phyloP scores from a whole-genome alignment of 2,888 invertebrate genomes.

The Leptogaster cylindrica region DNA sequence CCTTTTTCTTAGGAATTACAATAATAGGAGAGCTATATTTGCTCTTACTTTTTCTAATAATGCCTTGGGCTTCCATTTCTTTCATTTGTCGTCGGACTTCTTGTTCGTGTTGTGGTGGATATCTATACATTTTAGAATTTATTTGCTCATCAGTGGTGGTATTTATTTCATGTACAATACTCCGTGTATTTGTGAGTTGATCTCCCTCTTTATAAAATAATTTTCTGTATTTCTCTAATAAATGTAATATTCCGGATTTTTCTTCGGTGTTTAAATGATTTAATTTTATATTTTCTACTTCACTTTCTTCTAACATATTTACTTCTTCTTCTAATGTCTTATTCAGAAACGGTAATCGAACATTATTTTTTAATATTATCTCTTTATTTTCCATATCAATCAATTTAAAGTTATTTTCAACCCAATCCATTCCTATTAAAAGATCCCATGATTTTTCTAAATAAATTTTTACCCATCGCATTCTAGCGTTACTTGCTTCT shows the following conservation, averaged over 20 bases:
- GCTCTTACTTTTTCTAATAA: too few relatives aligned
- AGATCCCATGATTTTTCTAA: conserved; percentile 42
- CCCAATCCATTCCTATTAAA: conserved; percentile 43
- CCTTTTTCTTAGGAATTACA: too few relatives aligned
- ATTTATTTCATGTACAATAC: too few relatives aligned
- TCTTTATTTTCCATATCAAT: conserved; percentile 39
- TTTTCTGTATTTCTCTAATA: conserved; percentile 29
- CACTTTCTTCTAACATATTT: conserved; percentile 30
- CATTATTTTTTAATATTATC: neutral
- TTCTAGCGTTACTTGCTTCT: conserved; percentile 41
- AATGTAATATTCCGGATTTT: conserved; percentile 5
- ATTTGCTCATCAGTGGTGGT: too few relatives aligned
- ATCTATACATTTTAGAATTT: too few relatives aligned
- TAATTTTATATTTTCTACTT: conserved; percentile 7
- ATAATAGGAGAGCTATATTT: too few relatives aligned
- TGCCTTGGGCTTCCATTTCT: too few relatives aligned
- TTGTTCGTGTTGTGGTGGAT: too few relatives aligned
- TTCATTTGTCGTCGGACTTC: too few relatives aligned
- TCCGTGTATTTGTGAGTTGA: too few relatives aligned
- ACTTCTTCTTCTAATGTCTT: conserved; percentile 29
- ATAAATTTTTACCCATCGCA: conserved; percentile 37
- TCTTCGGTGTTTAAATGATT: conserved; percentile 33
- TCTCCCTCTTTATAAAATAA: conserved; percentile 40
- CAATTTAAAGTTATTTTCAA: conserved; percentile 41
- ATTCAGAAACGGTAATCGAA: conserved; percentile 15